Base-by-base conservation (phyloP, 2,888 invertebrate genomes). In the Pseudeuparius sepicola region DNA sequence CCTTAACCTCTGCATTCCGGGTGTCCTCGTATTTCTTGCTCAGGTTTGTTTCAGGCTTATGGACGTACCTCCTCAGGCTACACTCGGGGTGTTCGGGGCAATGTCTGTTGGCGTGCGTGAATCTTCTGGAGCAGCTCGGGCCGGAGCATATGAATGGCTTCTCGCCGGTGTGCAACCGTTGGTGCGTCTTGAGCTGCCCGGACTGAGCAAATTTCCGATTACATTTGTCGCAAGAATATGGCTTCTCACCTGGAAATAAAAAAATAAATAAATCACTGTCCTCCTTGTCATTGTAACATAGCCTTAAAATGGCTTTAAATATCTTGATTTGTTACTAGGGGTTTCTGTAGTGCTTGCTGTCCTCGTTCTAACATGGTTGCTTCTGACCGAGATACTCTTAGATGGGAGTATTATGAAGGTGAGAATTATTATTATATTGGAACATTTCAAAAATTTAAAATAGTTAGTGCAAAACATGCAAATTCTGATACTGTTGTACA, bases 111-210 rank as follows among this genome's bases (percentile, higher is more conserved):
- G 82, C 80, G 59, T 83, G 83, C 2, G 81, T 80, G 53, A 82
- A 83, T 40, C 78, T 63, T 56, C 72, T 75, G 18, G 64, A 64
- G 56, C 83, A 83, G 31, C 71, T 73, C 31, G 63, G 56, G 40
- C 64, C 67, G 3, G 73, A 68, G 58, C 83, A 82, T 14, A 74
- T 60, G 55, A 82, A 83, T 2, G 82, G 82, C 50, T 80, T 79
- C 13, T 82, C 81, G 14, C 81, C 82, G 0, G 82, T 81, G 52
- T 83, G 83, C 2, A 82, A 61, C 43, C 83, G 63, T 51, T 81
- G 81, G 55, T 83, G 83, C 1, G 83, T 83, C 56, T 81, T 79
- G 20, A 83, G 56, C 50, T 83, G 83, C 0, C 83, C 82, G 39
- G 81, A 81, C 55, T 83, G 82, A 7, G 80, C 78, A 52, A 83